Evolutionary conservation across 2,888 invertebrate genomes (phyloP), one percentile per base, ranked within the genome.

Genomic region (Patella ulyssiponensis): DNA sequence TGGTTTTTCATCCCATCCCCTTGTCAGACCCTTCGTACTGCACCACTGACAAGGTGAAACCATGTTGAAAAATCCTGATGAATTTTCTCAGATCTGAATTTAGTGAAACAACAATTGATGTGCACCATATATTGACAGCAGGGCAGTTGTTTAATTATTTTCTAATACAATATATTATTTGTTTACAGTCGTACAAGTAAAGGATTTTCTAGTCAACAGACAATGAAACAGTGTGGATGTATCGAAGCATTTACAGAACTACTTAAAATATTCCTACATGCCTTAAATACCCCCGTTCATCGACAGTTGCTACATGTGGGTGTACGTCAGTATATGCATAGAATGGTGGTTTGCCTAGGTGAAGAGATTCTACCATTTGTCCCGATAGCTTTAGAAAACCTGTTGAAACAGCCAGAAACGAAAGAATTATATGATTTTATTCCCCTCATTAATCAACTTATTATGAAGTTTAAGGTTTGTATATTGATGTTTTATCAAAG

Each of bases 321-420:
- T 7, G 92, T 93, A 17, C 90, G 94, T 1, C 94, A 94, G 88
- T 93, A 92, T 85, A 87, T 93, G 77, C 94, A 94, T 87, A 92
- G 94, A 52, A 93, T 94, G 92, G 93, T 94, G 33, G 93, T 94
- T 44, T 94, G 94, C 83, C 86, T 94, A 79, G 93, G 93, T 81
- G 92, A 91, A 53, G 93, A 93, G 84, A 88, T 94, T 23, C 88
- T 94, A 77, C 93, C 93, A 0, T 92, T 92, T 82, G 91, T 94
- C 75, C 93, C 93, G 2, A 81, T 90, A 3, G 92, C 93, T 69
- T 91, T 93, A 64, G 92, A 93, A 83, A 91, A 91, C 58, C 90
- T 94, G 52, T 88, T 94, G 53, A 92, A 92, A 79, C 85, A 89
- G 71, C 88, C 90, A 1, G 88, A 90, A 78, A 91, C 92, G 77